Percentiles rank a stretch among this genome's conserved stretches.
Conservation (phyloP, 2,888 invertebrate genomes). For the Cosmorhoe ocellata region DNA sequence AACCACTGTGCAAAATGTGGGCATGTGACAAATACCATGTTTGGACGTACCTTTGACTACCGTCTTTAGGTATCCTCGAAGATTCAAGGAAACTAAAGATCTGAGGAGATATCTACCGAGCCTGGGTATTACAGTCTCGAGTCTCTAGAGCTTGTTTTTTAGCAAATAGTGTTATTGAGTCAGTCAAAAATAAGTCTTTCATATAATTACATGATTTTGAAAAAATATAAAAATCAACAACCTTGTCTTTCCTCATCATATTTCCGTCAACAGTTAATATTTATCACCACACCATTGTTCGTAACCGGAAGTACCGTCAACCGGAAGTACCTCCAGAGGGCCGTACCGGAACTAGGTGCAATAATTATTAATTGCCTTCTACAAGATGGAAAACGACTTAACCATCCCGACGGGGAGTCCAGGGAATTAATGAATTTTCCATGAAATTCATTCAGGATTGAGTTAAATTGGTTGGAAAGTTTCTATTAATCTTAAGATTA, state of each 20-base stretch:
- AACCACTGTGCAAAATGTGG: no score
- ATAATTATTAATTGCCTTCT: conserved; percentile 79
- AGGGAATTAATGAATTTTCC: conserved; percentile 44
- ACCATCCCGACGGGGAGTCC: conserved; percentile 59
- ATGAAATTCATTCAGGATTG: conserved; percentile 35
- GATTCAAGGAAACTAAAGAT: no score
- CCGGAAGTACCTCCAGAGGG: conserved; percentile 62
- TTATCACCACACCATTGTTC: conserved; percentile 53
- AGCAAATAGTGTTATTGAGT: no score
- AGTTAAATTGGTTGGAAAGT: conserved; percentile 43
- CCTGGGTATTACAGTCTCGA: no score
- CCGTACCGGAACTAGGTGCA: conserved; percentile 75
- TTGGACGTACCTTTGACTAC: no score
- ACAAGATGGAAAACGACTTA: conserved; percentile 55
- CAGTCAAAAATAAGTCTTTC: no score
- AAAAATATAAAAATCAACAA: conserved; percentile 28
- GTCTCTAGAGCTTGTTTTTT: no score
- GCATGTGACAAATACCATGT: no score
- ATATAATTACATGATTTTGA: no score
- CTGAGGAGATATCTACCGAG: no score
- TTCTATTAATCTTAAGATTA: conserved; percentile 29
- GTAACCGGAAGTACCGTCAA: conserved; percentile 28
- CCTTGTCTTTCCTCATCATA: conserved; percentile 40
- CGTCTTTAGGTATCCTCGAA: no score
- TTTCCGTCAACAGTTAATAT: conserved; percentile 43